Evolutionary conservation across 2,113 vertebrate genomes (phyloP).

Genomic region (Aptenodytes forsteri): DNA sequence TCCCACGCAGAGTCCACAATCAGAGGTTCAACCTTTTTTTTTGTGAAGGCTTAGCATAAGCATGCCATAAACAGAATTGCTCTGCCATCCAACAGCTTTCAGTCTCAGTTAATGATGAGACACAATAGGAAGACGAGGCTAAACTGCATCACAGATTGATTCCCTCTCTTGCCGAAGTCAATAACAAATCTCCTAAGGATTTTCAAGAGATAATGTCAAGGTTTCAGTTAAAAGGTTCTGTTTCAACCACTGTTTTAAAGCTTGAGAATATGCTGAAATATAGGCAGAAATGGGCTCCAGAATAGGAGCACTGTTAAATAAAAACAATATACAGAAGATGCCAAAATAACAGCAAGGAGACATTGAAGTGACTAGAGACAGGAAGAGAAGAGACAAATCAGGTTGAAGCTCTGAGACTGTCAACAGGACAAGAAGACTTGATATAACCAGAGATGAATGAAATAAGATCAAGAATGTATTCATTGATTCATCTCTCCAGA

Average conservation of each 20-base stretch:
- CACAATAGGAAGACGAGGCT: background rate
- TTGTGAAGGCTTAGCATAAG: background rate
- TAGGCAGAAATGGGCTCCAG: background rate
- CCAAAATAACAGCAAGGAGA: background rate
- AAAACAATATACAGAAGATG: background rate
- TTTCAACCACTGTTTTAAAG: background rate
- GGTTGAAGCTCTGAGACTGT: background rate
- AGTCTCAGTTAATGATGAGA: background rate
- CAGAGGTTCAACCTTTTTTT: background rate
- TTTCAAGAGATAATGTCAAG: background rate
- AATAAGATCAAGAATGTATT: background rate
- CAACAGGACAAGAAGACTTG: background rate
- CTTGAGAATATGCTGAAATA: background rate
- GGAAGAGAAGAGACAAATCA: background rate
- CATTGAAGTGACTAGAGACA: background rate
- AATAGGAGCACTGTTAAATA: background rate
- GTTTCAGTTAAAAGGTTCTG: background rate
- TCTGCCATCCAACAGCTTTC: background rate
- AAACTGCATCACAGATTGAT: background rate
- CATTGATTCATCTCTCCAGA: background rate
- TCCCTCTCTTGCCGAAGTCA: background rate
- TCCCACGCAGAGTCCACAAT: background rate
- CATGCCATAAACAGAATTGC: background rate
- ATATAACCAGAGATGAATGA: background rate
- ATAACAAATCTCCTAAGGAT: background rate